A percentile compares a stretch with the other conserved stretches of the same genome.
Conservation (phyloP, 2,113 vertebrate genomes). For the Meles meles region DNA sequence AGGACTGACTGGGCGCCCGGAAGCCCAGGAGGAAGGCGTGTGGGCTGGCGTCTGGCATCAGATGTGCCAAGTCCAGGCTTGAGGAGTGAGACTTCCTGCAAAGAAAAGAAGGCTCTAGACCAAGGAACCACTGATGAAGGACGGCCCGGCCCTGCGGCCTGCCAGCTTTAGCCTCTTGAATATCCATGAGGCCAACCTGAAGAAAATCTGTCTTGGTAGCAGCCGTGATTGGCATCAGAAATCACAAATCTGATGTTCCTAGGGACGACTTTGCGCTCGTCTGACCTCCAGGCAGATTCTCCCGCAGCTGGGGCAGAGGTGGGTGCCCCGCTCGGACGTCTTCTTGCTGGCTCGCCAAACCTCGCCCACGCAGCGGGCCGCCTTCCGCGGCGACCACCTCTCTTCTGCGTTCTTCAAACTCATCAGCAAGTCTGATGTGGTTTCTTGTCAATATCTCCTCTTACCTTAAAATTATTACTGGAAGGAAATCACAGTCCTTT, state of each 20-base stretch:
- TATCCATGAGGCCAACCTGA: not conserved
- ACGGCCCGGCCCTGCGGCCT: not conserved
- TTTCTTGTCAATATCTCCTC: not conserved
- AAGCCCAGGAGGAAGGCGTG: fast-evolving
- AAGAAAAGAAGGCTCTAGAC: not conserved
- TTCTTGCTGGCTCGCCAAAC: fast-evolving
- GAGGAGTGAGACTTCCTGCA: not conserved
- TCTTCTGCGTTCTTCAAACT: not conserved
- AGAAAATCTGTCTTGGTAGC: not conserved
- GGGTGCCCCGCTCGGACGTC: not conserved
- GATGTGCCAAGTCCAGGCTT: fast-evolving
- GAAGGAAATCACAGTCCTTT: not conserved
- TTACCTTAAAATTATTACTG: not conserved
- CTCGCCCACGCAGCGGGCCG: fast-evolving
- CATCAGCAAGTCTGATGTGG: not conserved
- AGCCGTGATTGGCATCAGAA: not conserved
- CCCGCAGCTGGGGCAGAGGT: fast-evolving
- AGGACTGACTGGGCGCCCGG: fast-evolving
- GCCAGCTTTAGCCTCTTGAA: too few species aligned
- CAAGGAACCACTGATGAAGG: not conserved
- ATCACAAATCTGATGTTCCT: fast-evolving
- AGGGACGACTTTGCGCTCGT: fast-evolving
- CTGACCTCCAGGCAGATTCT: fast-evolving
- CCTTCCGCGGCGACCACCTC: not conserved
- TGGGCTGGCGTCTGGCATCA: fast-evolving